Conservation (phyloP, 2,797 vertebrate species). For the Pseudomugil gertrudae region DNA sequence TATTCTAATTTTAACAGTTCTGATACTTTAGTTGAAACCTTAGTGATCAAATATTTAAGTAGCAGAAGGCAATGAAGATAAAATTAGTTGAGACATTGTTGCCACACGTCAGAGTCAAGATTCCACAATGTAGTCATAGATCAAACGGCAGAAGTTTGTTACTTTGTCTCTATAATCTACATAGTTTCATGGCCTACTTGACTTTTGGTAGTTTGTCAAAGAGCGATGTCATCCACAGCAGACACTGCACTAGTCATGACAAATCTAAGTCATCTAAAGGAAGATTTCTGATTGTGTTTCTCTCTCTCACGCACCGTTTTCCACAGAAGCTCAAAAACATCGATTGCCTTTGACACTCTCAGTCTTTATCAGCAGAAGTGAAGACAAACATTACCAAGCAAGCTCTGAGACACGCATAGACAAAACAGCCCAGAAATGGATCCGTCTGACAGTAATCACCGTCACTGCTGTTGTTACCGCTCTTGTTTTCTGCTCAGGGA, state of each 20-base stretch:
- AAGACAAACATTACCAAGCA: conserved; percentile 17
- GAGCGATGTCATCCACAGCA: neutral
- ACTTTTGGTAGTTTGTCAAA: conserved; percentile 1
- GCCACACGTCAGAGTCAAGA: too few species aligned
- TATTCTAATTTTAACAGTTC: neutral
- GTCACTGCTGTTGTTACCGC: conserved; percentile 49
- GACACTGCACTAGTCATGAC: neutral
- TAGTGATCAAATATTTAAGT: too few species aligned
- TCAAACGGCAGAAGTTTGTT: conserved; percentile 2
- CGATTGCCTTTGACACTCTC: conserved; percentile 44
- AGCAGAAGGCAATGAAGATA: neutral
- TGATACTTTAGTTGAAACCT: neutral
- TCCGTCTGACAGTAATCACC: conserved; percentile 54
- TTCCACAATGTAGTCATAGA: neutral
- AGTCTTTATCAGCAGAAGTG: conserved; percentile 33
- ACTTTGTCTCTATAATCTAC: neutral
- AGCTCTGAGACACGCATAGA: conserved; percentile 25
- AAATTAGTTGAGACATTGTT: neutral
- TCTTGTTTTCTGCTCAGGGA: conserved; percentile 42
- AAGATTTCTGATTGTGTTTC: conserved; percentile 3
- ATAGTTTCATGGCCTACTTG: neutral
- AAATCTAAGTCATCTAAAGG: conserved; percentile 14
- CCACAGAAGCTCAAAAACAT: conserved; percentile 20
- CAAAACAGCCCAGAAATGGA: conserved; percentile 52
- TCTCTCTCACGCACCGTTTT: conserved; percentile 19